phyloP scores from a whole-genome alignment of 2,888 invertebrate genomes.

The Rhopalosiphum nymphaeae region DNA sequence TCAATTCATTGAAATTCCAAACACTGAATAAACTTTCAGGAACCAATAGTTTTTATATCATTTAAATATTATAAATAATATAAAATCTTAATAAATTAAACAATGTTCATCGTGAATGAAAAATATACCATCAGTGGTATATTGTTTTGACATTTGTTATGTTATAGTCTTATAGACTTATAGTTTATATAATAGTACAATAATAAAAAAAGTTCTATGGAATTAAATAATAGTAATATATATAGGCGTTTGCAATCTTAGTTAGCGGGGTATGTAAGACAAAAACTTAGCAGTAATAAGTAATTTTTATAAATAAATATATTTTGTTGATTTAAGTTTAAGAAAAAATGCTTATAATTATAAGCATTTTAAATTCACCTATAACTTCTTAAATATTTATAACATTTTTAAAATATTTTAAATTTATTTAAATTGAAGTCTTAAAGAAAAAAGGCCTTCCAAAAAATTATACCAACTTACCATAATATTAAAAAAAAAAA shows the following conservation, averaged over 20 bases:
- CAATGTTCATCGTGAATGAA: not conserved
- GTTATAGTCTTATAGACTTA: not conserved
- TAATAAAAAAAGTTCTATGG: no score
- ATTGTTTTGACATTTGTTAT: not conserved
- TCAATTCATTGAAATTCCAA: not conserved
- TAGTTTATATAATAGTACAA: no score
- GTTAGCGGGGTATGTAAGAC: no score
- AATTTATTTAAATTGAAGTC: no score
- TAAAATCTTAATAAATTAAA: not conserved
- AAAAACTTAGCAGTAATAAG: no score
- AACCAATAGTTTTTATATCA: slow-evolving; percentile 18
- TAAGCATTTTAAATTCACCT: not conserved
- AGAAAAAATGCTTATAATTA: not conserved
- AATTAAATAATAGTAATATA: no score
- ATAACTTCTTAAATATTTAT: not conserved
- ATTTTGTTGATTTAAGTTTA: not conserved
- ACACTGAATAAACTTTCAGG: slow-evolving; percentile 19
- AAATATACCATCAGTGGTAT: not conserved
- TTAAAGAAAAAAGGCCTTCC: no score
- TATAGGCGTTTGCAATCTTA: no score
- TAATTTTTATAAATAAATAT: not conserved
- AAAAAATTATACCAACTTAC: no score
- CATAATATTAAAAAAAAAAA: no score
- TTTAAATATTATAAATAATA: slow-evolving; percentile 36
- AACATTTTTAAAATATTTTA: no score